Base-by-base conservation (phyloP, 2,888 invertebrate species). In the Leuctra nigra region DNA sequence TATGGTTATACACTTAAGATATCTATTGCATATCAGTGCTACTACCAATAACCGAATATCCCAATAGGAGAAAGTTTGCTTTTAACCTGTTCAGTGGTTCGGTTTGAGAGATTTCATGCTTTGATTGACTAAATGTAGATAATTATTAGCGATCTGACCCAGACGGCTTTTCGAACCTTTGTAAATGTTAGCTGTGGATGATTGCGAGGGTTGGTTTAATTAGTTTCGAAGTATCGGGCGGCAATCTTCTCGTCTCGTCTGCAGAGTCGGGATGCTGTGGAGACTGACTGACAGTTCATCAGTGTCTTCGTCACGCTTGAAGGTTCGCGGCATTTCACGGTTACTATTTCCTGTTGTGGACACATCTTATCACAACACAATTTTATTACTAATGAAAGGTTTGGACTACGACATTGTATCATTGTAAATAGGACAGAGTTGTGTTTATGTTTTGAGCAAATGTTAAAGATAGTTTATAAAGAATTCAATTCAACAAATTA, bases 91-190 rank as follows among this genome's bases (percentile, higher is more conserved):
- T 22, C 44, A 23, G 22, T 20, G 11, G 4, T 7, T 44, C 4
- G 44, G n/a, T 13, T 14, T 18, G 18, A 2, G 20, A 47, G 47
- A 47, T 47, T 47, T 24, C 9, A 24, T 47, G 47, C 14, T 20
- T 20, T 48, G 48, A 48, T 48, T 33, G 48, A 20, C 48, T 48
- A 48, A 38, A 48, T 48, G 50, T 50, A 50, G 50, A 50, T 50
- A 50, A 50, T 50, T 33, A 44, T 44, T 44, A 44, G 44, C 44
- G 44, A 20, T 16, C n/a, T 44, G 44, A 20, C 20, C 11, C 29
- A 11, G 22, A n/a, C 44, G 44, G 50, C 50, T 50, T 50, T 35
- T 50, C n/a, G 20, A 41, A 50, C 50, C 50, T 50, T 50, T 47
- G 33, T 44, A 41, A 41, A 48, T n/a, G 29, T 48, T 50, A 23